phyloP scores from a whole-genome alignment of 2,888 invertebrate species.

The Leptinotarsa rubiginosa region DNA sequence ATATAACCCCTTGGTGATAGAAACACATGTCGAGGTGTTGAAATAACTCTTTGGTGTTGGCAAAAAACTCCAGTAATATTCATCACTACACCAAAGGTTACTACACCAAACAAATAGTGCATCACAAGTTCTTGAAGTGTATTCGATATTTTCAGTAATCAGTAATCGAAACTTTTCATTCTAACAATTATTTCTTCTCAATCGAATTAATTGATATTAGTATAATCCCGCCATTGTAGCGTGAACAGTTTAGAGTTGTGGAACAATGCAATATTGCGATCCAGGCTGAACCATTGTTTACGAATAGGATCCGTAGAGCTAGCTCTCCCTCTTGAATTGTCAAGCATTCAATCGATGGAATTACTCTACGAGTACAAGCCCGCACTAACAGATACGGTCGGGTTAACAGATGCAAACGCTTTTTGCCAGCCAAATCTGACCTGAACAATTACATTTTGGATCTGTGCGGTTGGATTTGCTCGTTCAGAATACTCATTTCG shows the following conservation, averaged over 20 bases:
- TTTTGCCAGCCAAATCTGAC: not conserved
- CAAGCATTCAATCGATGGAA: conserved; percentile 50
- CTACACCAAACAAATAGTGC: too few species aligned
- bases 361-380: conserved; percentile 36
- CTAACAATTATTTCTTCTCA: not conserved
- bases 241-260: conserved; percentile 49
- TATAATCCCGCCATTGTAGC: conserved; percentile 36
- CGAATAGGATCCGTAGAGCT: conserved; percentile 31
- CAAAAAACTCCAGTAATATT: too few species aligned
- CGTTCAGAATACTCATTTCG: not conserved
- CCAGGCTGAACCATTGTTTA: conserved; percentile 49
- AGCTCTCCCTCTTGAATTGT: conserved; percentile 49
- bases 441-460: conserved; percentile 4
- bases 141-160: too few species aligned
- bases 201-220: conserved; percentile 24
- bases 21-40: too few species aligned
- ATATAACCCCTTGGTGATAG: too few species aligned
- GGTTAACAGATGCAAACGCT: conserved; percentile 8
- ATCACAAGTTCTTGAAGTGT: too few species aligned
- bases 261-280: conserved; percentile 49
- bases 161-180: too few species aligned
- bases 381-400: conserved; percentile 4
- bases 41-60: too few species aligned
- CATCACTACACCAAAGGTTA: too few species aligned
- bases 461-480: not conserved